A percentile compares a stretch with the other conserved stretches of the same genome.
phyloP scores from a whole-genome alignment of 2,888 invertebrate genomes.

The Lepidochitona cinerea region DNA sequence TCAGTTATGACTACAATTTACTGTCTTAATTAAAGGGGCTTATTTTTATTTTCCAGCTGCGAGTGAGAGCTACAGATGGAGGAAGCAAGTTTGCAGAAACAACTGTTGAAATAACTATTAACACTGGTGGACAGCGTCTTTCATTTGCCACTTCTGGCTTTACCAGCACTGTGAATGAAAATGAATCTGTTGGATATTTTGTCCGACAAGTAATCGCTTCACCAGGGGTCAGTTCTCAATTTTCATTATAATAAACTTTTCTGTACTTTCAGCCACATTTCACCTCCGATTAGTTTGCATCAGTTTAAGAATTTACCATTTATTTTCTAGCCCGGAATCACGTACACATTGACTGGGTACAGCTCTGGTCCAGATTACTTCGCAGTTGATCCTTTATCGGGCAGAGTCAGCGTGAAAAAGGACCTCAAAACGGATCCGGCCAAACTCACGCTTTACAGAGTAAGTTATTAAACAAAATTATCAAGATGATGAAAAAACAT shows the following conservation, averaged over 20 bases:
- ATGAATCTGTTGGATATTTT: slow-evolving; percentile 13
- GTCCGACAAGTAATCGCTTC: slow-evolving; percentile 36
- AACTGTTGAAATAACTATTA: slow-evolving; percentile 18
- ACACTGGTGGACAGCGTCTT: slow-evolving; percentile 22
- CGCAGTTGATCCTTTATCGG: slow-evolving; percentile 33
- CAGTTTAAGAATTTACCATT: too few species aligned
- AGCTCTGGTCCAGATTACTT: slow-evolving; percentile 30
- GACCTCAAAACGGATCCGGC: slow-evolving; percentile 29
- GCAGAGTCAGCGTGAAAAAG: slow-evolving; percentile 32
- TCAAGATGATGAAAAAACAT: too few species aligned
- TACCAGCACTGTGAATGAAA: slow-evolving; percentile 40
- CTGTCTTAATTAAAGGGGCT: too few species aligned
- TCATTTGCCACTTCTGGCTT: slow-evolving; percentile 30
- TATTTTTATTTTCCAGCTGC: slow-evolving; percentile 28
- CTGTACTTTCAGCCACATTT: too few species aligned
- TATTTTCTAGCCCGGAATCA: slow-evolving; percentile 30
- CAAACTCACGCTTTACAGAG: slow-evolving; percentile 24
- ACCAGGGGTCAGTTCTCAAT: slow-evolving; percentile 37
- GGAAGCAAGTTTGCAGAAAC: slow-evolving; percentile 26
- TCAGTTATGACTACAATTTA: too few species aligned
- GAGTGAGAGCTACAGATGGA: slow-evolving; percentile 33
- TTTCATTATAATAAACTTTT: too few species aligned
- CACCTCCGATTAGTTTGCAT: too few species aligned
- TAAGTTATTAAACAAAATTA: too few species aligned
- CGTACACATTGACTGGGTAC: slow-evolving; percentile 25